Evolutionary conservation across 2,888 invertebrate species (phyloP).

Genomic region (Phytoseiulus persimilis): DNA sequence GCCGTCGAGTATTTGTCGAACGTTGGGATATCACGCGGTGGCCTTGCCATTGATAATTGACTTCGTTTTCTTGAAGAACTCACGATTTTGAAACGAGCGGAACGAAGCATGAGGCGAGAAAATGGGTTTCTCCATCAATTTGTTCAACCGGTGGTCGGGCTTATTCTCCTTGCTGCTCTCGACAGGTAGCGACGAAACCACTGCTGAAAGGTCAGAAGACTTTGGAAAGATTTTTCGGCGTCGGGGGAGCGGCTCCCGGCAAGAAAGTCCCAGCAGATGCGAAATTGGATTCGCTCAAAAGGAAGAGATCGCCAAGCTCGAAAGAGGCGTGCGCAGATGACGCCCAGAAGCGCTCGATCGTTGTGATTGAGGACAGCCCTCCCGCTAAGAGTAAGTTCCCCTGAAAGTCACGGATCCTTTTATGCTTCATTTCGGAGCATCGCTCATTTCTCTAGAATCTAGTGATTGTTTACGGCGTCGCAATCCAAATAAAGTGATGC

Average conservation of each 20-base stretch:
- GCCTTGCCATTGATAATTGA: too few species aligned
- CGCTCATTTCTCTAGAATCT: too few species aligned
- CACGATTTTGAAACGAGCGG: too few species aligned
- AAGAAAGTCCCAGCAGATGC: not conserved
- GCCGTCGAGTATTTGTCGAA: too few species aligned
- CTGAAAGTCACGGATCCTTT: not conserved
- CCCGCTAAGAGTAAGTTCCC: not conserved
- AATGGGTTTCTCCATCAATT: too few species aligned
- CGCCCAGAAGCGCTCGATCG: not conserved
- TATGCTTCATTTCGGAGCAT: too few species aligned
- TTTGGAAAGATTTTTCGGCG: not conserved
- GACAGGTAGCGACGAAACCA: not conserved
- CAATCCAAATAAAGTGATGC: too few species aligned
- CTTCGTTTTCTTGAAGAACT: too few species aligned
- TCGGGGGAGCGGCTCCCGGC: not conserved
- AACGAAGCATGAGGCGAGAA: too few species aligned
- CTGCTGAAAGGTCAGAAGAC: not conserved
- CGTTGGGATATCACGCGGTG: too few species aligned
- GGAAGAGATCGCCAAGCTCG: not conserved
- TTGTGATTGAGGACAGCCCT: not conserved
- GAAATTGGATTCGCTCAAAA: not conserved
- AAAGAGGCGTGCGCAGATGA: not conserved
- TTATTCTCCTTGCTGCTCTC: not conserved
- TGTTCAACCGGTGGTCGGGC: not conserved
- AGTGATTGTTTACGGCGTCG: too few species aligned